Evolutionary conservation across 2,888 invertebrate species (phyloP), one percentile per base, ranked within the genome.

Genomic region (Sepiola atlantica): DNA sequence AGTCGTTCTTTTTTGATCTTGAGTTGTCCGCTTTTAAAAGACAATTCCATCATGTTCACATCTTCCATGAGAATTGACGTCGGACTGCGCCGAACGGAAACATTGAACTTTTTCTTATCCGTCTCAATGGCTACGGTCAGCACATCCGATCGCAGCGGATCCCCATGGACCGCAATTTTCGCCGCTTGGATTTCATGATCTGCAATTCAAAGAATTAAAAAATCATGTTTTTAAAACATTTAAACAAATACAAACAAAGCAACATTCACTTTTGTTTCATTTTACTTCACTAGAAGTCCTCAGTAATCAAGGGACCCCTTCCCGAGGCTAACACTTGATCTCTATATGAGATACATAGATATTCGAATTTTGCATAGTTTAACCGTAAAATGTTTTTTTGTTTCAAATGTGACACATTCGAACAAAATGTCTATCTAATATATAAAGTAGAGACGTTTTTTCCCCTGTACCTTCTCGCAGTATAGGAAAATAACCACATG

Each of bases 41-140:
- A 92, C 28, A 92, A n/a, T 55, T 92, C 54, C 92, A 92, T 92
- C 28, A 92, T n/a, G 28, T 92, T n/a, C 4, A 92, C 55, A 92
- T 92, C 92, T 54, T 92, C 92, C 92, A 92, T 92, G n/a, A 92
- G 92, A 55, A 92, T 92, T 18, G 92, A 92, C 28, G 92, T 55
- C 18, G 92, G 92, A 45, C 92, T 54, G 0, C 92, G 92, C 16
- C 55, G 92, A n/a, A 92, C n/a, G 0, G 92, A 55, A 45, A 92
- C 92, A 55, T 92, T 92, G 54, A 92, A 55, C 16, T 92, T 92
- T 16, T 55, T 92, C n/a, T 55, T 92, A 45, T 92, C 54, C 4
- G 92, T 55, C 28, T 55, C n/a, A 45, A 92, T n/a, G 45, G 92
- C 55, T n/a, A 92, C 55, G 18, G 92, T 92, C 92, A 92, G 28